Conservation (phyloP, 2,797 vertebrate genomes). For the Pteronotus mesoamericanus region DNA sequence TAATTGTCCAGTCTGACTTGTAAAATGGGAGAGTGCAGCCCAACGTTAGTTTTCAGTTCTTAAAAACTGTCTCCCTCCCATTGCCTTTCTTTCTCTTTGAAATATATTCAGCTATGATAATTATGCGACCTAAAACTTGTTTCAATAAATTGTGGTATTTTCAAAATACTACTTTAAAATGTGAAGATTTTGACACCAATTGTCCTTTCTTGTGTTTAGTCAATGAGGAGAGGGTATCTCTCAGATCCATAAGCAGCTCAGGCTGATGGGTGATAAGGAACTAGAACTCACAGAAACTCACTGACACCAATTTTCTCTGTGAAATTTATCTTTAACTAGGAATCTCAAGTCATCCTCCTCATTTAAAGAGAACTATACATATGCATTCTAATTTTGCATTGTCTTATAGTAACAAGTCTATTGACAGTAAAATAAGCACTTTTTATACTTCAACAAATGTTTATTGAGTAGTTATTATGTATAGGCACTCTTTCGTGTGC, state of each 20-base stretch:
- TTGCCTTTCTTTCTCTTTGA: background rate
- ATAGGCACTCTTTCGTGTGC: background rate
- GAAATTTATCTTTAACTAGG: background rate
- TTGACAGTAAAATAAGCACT: background rate
- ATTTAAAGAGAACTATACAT: background rate
- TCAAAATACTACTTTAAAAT: background rate
- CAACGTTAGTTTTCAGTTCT: background rate
- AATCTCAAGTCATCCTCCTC: background rate
- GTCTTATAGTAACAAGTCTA: background rate
- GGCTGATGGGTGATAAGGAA: background rate
- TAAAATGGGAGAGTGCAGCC: background rate
- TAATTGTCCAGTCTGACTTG: background rate
- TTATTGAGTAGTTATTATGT: background rate
- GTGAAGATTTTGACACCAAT: background rate
- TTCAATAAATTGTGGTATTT: background rate
- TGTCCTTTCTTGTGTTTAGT: background rate
- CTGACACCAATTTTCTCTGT: background rate
- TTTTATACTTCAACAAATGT: background rate
- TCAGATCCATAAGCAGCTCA: background rate
- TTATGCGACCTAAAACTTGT: background rate
- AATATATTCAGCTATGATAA: background rate
- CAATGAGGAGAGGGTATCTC: background rate
- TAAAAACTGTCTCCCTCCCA: background rate
- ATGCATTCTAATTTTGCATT: background rate
- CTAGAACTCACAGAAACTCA: background rate